Percentiles rank a stretch among this genome's conserved stretches.
These are phyloP conservation scores for Trilocha varians DNA, from an alignment of 2,888 invertebrate species.

Conservation along the genomic window DNA sequence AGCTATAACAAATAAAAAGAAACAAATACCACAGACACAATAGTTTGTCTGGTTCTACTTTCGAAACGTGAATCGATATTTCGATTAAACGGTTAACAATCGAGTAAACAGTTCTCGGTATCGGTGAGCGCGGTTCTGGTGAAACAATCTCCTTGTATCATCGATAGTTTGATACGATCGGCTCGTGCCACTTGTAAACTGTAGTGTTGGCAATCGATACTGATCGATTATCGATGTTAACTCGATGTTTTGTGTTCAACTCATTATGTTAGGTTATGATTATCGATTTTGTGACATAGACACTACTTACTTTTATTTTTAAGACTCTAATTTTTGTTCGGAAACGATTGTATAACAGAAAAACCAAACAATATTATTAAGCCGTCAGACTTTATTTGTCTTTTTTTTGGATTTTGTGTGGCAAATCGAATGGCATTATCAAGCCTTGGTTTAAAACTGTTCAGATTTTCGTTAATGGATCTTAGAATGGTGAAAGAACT, in stretches of 20 bases:
- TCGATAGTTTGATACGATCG: slow-evolving; percentile 61
- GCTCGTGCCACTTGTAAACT: slow-evolving; percentile 68
- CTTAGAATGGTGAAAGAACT: too few relatives aligned
- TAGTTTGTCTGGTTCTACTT: slow-evolving; percentile 17
- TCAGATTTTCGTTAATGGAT: too few relatives aligned
- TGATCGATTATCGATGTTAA: slow-evolving; percentile 5
- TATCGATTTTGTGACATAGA: too few relatives aligned
- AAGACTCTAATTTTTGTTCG: too few relatives aligned
- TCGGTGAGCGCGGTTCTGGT: slow-evolving; percentile 43
- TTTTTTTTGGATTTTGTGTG: too few relatives aligned
- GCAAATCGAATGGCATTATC: too few relatives aligned
- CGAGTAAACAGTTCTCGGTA: slow-evolving; percentile 38
- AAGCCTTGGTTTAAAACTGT: too few relatives aligned
- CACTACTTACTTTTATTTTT: too few relatives aligned
- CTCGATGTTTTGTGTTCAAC: background rate
- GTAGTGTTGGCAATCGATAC: slow-evolving; percentile 27
- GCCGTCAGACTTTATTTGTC: too few relatives aligned
- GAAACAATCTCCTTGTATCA: slow-evolving; percentile 69
- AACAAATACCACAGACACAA: background rate
- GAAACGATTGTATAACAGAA: too few relatives aligned
- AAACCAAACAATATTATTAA: too few relatives aligned
- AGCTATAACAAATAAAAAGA: background rate
- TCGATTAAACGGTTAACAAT: slow-evolving; percentile 44
- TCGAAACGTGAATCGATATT: slow-evolving; percentile 43
- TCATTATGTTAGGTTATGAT: too few relatives aligned